Base-by-base conservation (phyloP, 2,113 vertebrate genomes). In the Neolamprologus brichardi region DNA sequence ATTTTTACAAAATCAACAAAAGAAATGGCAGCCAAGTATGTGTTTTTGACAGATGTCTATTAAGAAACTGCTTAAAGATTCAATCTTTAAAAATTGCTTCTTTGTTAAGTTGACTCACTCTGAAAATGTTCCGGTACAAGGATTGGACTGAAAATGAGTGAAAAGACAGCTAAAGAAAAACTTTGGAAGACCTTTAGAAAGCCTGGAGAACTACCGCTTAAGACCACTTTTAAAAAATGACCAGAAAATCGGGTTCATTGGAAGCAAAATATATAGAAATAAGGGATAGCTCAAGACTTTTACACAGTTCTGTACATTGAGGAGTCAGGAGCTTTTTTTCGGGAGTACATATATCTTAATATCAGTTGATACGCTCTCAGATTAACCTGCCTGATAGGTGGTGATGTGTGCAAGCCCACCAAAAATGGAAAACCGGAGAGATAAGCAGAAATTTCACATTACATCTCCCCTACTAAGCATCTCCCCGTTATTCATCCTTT, bases 401-500 rank as follows among this genome's bases (percentile, higher is more conserved):
- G 44, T 70, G 15, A 13, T 49, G 17, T 44, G 30, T 39, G 39
- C 18, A 30, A 28, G 72, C 8, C 20, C 18, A 51, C 44, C 58
- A 64, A n/a, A 83, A 53, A 79, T 25, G 32, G 18, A 79, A 39
- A 82, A 18, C 32, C 25, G 6, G 32, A 30, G 28, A 60, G 25
- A 60, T 39, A 25, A 53, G 44, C 78, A 85, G 20, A 87, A 72
- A 72, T 84, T 81, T 70, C 52, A 62, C 54, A 60, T 62, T 77
- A 60, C 56, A 44, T 49, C 11, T 82, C n/a, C 75, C 78, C 23
- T 32, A 23, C 81, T 64, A 20, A 78, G 79, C 18, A 46, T 44
- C 84, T 86, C 32, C 30, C 88, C 88, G 77, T 51, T 88, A 82
- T 84, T 84, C 67, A 51, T 87, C 23, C 53, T 86, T 60, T 64